Evolutionary conservation across 2,797 vertebrate species (phyloP).

Genomic region (Sciurus carolinensis): DNA sequence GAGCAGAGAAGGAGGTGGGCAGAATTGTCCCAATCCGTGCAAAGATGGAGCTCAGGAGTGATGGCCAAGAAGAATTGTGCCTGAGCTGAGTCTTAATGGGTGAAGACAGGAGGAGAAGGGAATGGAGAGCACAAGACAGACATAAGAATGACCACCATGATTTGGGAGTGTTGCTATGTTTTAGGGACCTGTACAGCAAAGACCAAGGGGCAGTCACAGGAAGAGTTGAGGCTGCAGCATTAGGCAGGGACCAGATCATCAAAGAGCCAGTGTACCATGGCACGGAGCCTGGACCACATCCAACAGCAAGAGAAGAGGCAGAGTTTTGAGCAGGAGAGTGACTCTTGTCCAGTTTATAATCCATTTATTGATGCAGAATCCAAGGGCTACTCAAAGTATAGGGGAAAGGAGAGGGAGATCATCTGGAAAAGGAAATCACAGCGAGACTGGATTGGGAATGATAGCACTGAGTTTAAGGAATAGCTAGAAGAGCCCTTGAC

Average conservation of each 20-base stretch:
- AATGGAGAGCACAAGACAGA: neutral
- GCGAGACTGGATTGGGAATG: neutral
- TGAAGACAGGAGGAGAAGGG: neutral
- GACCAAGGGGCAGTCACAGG: neutral
- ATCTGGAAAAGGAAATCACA: neutral
- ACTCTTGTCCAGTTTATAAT: neutral
- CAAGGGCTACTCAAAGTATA: neutral
- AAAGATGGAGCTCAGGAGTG: neutral
- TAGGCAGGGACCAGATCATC: neutral
- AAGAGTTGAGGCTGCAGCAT: neutral
- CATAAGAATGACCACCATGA: neutral
- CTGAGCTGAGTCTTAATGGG: neutral
- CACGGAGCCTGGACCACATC: neutral
- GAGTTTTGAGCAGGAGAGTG: neutral
- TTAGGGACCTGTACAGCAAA: neutral
- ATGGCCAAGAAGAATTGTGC: neutral
- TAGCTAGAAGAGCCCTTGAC: neutral
- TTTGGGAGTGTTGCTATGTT: neutral
- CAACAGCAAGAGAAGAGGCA: neutral
- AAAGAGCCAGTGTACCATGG: neutral
- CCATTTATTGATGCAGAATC: neutral
- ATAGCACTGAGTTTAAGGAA: neutral
- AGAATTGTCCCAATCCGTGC: neutral
- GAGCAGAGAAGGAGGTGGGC: neutral
- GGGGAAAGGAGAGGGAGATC: neutral